Evolutionary conservation across 2,888 invertebrate species (phyloP).

Genomic region (Phania funesta): DNA sequence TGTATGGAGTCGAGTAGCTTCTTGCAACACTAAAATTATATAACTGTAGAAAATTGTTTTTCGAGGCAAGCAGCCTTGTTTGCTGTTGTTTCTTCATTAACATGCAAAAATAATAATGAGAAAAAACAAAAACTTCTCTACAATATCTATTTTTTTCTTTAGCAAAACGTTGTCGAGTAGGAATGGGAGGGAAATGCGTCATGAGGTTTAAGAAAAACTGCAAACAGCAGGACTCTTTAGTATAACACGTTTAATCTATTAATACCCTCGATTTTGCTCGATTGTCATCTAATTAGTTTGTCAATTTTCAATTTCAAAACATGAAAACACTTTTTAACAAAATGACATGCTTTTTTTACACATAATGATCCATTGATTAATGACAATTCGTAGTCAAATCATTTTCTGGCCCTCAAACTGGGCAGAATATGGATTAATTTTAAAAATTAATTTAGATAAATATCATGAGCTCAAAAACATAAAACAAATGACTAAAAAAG

Average conservation of each 20-base stretch:
- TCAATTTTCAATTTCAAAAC: constrained; percentile 66
- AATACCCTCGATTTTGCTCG: constrained; percentile 57
- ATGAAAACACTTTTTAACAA: constrained; percentile 67
- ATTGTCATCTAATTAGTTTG: constrained; percentile 70
- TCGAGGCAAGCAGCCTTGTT: too few species aligned
- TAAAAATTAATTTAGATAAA: constrained; percentile 1
- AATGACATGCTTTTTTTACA: constrained; percentile 30
- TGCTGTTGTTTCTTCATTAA: constrained; percentile 27
- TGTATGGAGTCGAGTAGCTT: constrained; percentile 34
- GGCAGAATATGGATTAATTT: background rate
- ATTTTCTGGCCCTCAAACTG: background rate
- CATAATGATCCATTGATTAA: constrained; percentile 68
- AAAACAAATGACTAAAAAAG: background rate
- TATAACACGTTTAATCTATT: constrained; percentile 65
- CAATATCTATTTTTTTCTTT: constrained; percentile 6
- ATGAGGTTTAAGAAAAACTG: constrained; percentile 32
- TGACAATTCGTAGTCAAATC: constrained; percentile 37
- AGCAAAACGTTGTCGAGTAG: constrained; percentile 14
- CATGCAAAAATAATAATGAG: constrained; percentile 35
- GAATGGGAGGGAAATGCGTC: constrained; percentile 58
- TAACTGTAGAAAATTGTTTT: constrained; percentile 38
- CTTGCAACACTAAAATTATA: constrained; percentile 50
- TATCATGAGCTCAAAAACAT: background rate
- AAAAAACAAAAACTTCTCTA: constrained; percentile 10
- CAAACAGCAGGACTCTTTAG: constrained; percentile 56